A percentile compares a stretch with the other conserved stretches of the same genome.
Conservation (phyloP, 2,888 invertebrate species). For the Chloroclystis v-ata region DNA sequence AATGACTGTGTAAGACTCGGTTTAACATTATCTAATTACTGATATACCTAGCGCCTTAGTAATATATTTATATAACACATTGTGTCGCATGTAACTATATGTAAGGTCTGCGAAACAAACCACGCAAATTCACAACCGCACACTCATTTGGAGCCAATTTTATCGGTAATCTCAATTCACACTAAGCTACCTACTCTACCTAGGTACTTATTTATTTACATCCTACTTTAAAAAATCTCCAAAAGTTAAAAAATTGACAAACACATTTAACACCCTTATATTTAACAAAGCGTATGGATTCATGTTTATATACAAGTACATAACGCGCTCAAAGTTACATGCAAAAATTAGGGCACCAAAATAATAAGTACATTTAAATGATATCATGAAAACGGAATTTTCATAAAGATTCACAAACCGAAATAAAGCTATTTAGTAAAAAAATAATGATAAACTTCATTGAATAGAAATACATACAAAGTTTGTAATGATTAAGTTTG, state of each 20-base stretch:
- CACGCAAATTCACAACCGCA: constrained; percentile 49
- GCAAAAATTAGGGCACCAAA: constrained; percentile 67
- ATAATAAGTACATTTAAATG: constrained; percentile 66
- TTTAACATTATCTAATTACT: constrained; percentile 12
- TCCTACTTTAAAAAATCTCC: constrained; percentile 55
- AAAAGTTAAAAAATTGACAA: constrained; percentile 73
- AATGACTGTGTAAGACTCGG: constrained; percentile 19
- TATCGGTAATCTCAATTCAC: constrained; percentile 59
- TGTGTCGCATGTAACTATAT: constrained; percentile 15
- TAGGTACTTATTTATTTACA: constrained; percentile 60
- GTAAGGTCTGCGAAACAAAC: constrained; percentile 19
- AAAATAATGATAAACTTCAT: no score
- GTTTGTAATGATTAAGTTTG: constrained; percentile 29
- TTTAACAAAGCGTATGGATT: constrained; percentile 77
- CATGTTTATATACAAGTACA: constrained; percentile 70
- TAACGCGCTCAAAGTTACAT: constrained; percentile 62
- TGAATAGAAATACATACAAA: constrained; percentile 9
- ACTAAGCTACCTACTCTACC: constrained; percentile 42
- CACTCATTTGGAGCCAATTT: constrained; percentile 36
- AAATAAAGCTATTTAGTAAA: neutral
- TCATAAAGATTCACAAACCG: constrained; percentile 19
- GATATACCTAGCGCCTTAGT: constrained; percentile 18
- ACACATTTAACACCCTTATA: constrained; percentile 75
- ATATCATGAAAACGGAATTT: constrained; percentile 38
- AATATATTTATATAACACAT: constrained; percentile 16